Conservation (phyloP, 2,113 vertebrate species). For the Bothrops jararaca region DNA sequence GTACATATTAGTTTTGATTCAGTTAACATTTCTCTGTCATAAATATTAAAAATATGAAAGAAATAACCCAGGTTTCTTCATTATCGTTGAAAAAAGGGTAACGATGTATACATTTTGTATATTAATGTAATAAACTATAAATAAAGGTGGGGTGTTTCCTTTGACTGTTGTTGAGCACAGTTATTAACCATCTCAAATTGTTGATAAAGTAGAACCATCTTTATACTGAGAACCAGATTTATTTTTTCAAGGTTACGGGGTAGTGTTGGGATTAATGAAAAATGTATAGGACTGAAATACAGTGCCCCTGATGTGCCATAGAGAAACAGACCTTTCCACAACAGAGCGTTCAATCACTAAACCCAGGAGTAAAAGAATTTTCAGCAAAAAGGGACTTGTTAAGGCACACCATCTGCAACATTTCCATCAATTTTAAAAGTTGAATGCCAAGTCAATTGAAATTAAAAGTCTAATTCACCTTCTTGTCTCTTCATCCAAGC, state of each 20-base stretch:
- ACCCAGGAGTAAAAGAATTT: constrained; percentile 58
- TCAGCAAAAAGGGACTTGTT: constrained; percentile 69
- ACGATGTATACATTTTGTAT: neutral
- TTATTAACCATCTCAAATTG: neutral
- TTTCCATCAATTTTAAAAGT: constrained; percentile 57
- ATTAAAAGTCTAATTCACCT: constrained; percentile 67
- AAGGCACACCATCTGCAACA: constrained; percentile 75
- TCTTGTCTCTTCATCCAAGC: constrained; percentile 58
- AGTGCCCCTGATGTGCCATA: constrained; percentile 41
- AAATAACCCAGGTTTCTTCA: neutral
- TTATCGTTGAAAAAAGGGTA: neutral
- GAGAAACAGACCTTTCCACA: constrained; percentile 71
- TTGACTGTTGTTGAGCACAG: neutral
- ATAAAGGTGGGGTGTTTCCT: neutral
- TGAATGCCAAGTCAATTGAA: constrained; percentile 63
- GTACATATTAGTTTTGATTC: neutral
- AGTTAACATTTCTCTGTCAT: neutral
- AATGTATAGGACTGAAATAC: constrained; percentile 64
- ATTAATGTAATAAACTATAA: neutral
- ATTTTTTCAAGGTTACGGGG: constrained; percentile 61
- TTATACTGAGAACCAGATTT: constrained; percentile 42
- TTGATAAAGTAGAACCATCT: constrained; percentile 31
- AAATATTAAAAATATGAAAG: neutral
- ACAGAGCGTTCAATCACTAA: constrained; percentile 72
- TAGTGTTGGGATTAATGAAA: constrained; percentile 68